phyloP scores from a whole-genome alignment of 2,888 invertebrate species.

The Aromia moschata region DNA sequence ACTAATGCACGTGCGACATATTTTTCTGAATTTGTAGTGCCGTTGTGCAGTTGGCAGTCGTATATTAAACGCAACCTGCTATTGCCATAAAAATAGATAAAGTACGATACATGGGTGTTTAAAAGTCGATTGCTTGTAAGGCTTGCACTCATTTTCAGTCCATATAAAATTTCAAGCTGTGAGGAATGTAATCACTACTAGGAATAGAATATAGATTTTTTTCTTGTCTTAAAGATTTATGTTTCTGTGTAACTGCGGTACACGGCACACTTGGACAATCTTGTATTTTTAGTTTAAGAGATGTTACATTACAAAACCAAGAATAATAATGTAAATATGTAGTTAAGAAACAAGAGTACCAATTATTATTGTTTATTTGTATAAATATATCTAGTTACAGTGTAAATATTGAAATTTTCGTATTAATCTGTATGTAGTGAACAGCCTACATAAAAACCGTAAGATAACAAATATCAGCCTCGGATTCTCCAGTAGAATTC shows the following conservation, averaged over 20 bases:
- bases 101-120: slow-evolving; percentile 7
- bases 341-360: too few relatives aligned
- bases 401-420: too few relatives aligned
- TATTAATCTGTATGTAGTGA: too few relatives aligned
- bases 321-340: too few relatives aligned
- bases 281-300: too few relatives aligned
- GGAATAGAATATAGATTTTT: slow-evolving; percentile 10
- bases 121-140: slow-evolving; percentile 20
- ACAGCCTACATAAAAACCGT: too few relatives aligned
- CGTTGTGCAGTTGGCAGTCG: slow-evolving; percentile 7
- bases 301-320: too few relatives aligned
- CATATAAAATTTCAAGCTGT: slow-evolving; percentile 12
- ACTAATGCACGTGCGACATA: slow-evolving; percentile 15
- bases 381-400: too few relatives aligned
- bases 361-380: too few relatives aligned
- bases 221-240: slow-evolving; percentile 1
- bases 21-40: slow-evolving; percentile 16
- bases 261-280: too few relatives aligned
- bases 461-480: too few relatives aligned
- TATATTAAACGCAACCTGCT: slow-evolving; percentile 13
- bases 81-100: slow-evolving; percentile 17
- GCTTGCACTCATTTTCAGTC: background rate
- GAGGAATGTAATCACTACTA: slow-evolving; percentile 12
- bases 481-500: too few relatives aligned
- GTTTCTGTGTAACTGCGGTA: background rate